Conservation (phyloP, 2,113 vertebrate species). For the Ovibos moschatus region DNA sequence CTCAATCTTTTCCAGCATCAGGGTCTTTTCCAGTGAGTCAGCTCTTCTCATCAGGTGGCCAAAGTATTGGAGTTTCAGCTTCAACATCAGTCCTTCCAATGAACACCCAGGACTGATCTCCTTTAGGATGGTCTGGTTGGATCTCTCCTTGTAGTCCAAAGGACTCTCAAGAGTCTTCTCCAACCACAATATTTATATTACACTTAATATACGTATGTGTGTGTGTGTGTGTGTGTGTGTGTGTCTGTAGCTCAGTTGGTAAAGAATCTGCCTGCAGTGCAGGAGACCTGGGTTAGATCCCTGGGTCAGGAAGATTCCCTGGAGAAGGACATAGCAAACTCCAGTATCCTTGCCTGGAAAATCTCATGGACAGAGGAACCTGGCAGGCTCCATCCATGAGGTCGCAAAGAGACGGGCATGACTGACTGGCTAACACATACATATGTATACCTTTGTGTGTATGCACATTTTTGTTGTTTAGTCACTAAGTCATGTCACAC, state of each 20-base stretch:
- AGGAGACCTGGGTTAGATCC: neutral
- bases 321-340: neutral
- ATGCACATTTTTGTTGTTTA: neutral
- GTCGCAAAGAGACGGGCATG: fast-evolving
- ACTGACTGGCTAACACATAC: neutral
- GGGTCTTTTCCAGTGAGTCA: neutral
- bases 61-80: neutral
- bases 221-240: neutral
- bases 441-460: neutral
- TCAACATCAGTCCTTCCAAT: neutral
- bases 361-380: neutral
- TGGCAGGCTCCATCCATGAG: neutral
- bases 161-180: neutral
- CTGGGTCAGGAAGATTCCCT: neutral
- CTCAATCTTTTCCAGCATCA: neutral
- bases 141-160: neutral
- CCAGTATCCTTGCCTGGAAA: neutral
- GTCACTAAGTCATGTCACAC: neutral
- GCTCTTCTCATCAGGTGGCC: neutral
- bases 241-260: neutral
- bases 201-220: neutral
- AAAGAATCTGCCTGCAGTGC: neutral
- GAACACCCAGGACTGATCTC: neutral
- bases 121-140: neutral
- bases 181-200: neutral